These are phyloP conservation scores for Heterocephalus glaber DNA, from an alignment of 2,113 vertebrate genomes.

Conservation along the genomic window DNA sequence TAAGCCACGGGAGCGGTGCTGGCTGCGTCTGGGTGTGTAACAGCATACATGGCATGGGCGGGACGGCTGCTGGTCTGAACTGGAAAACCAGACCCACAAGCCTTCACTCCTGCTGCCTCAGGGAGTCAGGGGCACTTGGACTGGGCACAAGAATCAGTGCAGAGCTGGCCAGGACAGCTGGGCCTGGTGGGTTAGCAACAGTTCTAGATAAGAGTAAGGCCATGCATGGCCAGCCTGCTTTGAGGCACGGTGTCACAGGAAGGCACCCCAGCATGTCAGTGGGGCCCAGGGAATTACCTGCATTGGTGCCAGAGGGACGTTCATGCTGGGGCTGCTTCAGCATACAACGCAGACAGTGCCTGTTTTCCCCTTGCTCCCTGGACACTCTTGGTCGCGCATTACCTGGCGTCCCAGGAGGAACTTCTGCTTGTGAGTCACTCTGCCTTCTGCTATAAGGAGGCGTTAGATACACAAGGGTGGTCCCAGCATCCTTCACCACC, in stretches of 20 bases:
- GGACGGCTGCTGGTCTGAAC: neutral
- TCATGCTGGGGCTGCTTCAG: neutral
- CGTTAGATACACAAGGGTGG: neutral
- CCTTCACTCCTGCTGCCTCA: neutral
- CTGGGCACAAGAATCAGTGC: neutral
- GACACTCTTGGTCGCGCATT: neutral
- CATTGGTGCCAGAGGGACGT: neutral
- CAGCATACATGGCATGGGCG: neutral
- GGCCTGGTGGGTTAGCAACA: neutral
- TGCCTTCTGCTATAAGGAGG: neutral
- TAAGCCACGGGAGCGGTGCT: too few relatives aligned
- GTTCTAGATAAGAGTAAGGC: rapidly evolving
- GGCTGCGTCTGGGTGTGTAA: neutral
- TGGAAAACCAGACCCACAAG: neutral
- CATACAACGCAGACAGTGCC: rapidly evolving
- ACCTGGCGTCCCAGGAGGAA: neutral
- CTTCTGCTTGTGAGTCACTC: neutral
- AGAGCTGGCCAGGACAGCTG: neutral
- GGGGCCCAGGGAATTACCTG: neutral
- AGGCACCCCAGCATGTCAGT: rapidly evolving
- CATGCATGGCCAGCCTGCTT: neutral
- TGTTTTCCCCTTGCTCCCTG: neutral
- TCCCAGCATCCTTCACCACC: neutral
- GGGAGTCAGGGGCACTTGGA: neutral
- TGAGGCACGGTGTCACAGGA: neutral